Base-by-base conservation (phyloP, 2,888 invertebrate species). In the Harpalus rubripes region DNA sequence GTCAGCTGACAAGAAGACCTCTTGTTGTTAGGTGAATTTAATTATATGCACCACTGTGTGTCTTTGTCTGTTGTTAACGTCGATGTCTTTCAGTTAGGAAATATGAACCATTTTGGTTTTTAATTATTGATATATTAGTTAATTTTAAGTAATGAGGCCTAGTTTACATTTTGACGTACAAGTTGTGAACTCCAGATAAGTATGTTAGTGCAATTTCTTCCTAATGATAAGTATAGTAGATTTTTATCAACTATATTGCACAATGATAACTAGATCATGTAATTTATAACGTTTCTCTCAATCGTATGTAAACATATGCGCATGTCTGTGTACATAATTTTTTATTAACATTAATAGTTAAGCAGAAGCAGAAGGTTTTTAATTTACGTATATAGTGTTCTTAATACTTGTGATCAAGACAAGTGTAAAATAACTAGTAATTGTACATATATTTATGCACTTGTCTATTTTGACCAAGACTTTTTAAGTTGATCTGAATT, bases 371-470 rank as follows among this genome's bases (percentile, higher is more conserved):
- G n/a, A 22, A 58, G 44, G 58, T 61, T 61, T 39, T 68, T 68
- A 56, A 68, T 81, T 81, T 81, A 72, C 81, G 72, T 81, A 81
- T 68, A 81, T 81, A 81, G 72, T 81, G 58, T 81, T 26, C 68
- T 81, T 72, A 68, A 56, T 81, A 32, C 81, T 81, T 81, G 81
- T 81, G 81, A 68, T 81, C 52, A 52, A 72, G 56, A 58, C 72
- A 81, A 81, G 81, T 81, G 68, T 90, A 90, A 90, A 89, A 90
- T 74, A n/a, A 63, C 1, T 63, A 89, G 89, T 87, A 89, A 89
- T 87, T 74, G 74, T 82, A 74, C 32, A 82, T 74, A 82, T 82
- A 82, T 32, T 59, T 74, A 39, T 74, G 59, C 82, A 74, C 74
- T 82, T 82, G 82, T 82, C 82, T 82, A 58, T 39, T 72, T 58